Evolutionary conservation across 2,888 invertebrate genomes (phyloP), one percentile per base, ranked within the genome.

Genomic region (Gasteruption jaculator): DNA sequence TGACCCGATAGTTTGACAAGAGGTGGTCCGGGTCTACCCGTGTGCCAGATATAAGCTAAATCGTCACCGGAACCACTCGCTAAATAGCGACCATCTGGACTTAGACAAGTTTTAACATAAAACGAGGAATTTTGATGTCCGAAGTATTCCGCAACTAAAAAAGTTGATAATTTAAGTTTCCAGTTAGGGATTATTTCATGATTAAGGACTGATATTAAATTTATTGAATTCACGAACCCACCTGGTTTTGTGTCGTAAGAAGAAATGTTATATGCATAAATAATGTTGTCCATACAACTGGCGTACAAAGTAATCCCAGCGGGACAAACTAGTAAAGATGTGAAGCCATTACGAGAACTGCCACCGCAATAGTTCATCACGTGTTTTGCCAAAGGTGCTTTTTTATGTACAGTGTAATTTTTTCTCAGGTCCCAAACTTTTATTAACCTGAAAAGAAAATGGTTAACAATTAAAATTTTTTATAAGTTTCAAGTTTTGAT

Each of bases 51-150:
- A 62, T 91, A 92, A 0, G 91, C 92, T 55, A 80, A 76, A 53
- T 85, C 83, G 71, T 91, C 90, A 58, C 86, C 86, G 54, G 91
- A 91, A n/a, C 93, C 93, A 67, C 90, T 90, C 1, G 90, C 75
- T 18, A 94, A 73, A 71, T 89, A 93, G 48, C 76, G 73, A 4
- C 86, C 84, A 71, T 92, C 90, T 1, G 84, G 82, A 63, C 89
- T 90, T 20, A 93, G 73, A 47, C 83, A 79, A 0, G 87, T 80
- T 69, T 91, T 91, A 22, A 93, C 85, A 70, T 89, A 93, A 73
- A 89, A 92, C 0, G 89, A 84, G 39, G 80, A 77, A 68, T 85
- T 87, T 55, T 83, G 78, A 65, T 91, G 85, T 0, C 93, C 93
- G 43, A 65, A 65, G 61, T 61, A 74, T 43, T 63, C 62, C 19